phyloP scores from a whole-genome alignment of 2,888 invertebrate genomes.

The Drosophila heteroneura region DNA sequence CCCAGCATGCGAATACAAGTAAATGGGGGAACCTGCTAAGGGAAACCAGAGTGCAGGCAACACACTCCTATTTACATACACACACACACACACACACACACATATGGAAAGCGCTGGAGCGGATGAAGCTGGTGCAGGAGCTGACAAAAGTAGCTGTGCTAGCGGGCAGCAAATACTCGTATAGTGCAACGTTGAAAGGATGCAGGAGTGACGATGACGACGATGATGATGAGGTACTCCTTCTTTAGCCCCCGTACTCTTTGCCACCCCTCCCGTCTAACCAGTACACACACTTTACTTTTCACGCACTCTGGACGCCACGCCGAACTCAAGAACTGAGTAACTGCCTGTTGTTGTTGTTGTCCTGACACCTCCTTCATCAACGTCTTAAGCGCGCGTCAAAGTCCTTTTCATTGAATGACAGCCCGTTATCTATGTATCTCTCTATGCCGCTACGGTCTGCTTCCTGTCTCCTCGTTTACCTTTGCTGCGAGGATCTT shows the following conservation, averaged over 20 bases:
- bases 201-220: conserved; percentile 34
- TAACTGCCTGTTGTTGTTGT: conserved; percentile 2
- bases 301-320: conserved; percentile 47
- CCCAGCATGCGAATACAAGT: not conserved
- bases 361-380: conserved; percentile 42
- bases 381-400: conserved; percentile 43
- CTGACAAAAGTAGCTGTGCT: conserved; percentile 16
- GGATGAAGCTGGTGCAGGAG: conserved; percentile 24
- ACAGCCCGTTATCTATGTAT: conserved; percentile 67
- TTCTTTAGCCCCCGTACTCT: not conserved
- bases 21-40: conserved; percentile 7
- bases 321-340: conserved; percentile 22
- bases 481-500: conserved; percentile 56
- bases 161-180: conserved; percentile 17
- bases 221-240: not conserved
- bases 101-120: conserved; percentile 31
- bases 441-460: conserved; percentile 22
- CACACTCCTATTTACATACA: conserved; percentile 1
- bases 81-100: not conserved
- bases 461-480: not conserved
- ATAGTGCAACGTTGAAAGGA: conserved; percentile 28
- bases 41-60: conserved; percentile 8
- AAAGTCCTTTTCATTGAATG: conserved; percentile 77
- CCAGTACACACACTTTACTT: conserved; percentile 61
- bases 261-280: not conserved